Percentiles rank a stretch among this genome's conserved stretches.
Conservation (phyloP, 1,140 invertebrate species). For the Zelostemma sp. region DNA sequence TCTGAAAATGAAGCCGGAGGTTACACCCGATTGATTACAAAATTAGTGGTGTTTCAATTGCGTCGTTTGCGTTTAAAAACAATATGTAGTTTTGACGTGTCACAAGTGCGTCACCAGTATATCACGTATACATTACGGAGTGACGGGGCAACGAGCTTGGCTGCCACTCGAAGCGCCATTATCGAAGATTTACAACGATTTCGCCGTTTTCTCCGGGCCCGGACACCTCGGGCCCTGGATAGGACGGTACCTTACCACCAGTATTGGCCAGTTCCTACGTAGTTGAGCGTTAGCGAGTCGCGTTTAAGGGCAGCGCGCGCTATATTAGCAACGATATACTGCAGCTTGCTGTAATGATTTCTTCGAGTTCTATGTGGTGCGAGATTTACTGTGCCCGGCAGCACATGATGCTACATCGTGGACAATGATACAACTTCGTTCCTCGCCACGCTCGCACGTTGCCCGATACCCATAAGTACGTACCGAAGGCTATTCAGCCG, state of each 20-base stretch:
- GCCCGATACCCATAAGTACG: constrained; percentile 27
- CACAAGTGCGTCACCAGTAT: background rate
- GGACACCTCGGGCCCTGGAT: constrained; percentile 24
- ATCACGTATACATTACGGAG: constrained; percentile 2
- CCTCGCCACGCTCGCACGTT: constrained; percentile 16
- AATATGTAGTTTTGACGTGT: background rate
- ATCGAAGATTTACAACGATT: constrained; percentile 37
- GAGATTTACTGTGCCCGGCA: constrained; percentile 55
- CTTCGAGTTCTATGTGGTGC: constrained; percentile 46
- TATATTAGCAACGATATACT: constrained; percentile 51
- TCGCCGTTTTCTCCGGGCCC: constrained; percentile 16
- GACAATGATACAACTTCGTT: constrained; percentile 49
- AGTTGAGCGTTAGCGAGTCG: constrained; percentile 11
- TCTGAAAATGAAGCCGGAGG: too few species aligned
- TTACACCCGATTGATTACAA: background rate
- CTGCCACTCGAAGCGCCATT: constrained; percentile 24
- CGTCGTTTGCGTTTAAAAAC: too few species aligned
- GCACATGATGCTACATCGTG: constrained; percentile 36
- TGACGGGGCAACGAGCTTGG: constrained; percentile 10
- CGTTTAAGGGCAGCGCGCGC: constrained; percentile 43
- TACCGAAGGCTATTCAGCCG: constrained; percentile 30
- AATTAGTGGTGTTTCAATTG: too few species aligned
- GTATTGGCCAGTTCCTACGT: too few species aligned
- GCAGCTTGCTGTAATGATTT: constrained; percentile 51
- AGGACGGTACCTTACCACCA: too few species aligned